phyloP scores from a whole-genome alignment of 1,140 invertebrate species.

The Neocloeon triangulifer region DNA sequence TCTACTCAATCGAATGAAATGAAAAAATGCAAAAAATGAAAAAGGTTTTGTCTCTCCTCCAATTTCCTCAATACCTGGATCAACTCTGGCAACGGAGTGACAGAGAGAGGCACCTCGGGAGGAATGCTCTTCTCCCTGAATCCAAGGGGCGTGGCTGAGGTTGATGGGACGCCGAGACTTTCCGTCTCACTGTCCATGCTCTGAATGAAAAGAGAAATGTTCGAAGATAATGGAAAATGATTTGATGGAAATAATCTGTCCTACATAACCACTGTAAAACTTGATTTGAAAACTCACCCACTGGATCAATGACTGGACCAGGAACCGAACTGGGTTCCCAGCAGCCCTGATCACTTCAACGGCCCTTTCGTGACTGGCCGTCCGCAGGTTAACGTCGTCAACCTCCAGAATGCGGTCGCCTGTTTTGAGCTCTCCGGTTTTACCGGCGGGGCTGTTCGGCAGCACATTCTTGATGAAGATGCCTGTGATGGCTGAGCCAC shows the following conservation, averaged over 20 bases:
- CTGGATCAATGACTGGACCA: constrained; percentile 77
- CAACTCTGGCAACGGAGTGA: constrained; percentile 18
- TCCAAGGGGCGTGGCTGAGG: constrained; percentile 8
- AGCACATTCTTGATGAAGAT: constrained; percentile 98
- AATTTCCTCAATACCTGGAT: constrained; percentile 15
- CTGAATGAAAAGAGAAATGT: constrained; percentile 1
- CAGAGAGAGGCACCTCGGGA: constrained; percentile 11
- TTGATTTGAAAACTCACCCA: constrained; percentile 38
- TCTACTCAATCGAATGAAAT: not conserved
- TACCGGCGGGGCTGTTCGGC: constrained; percentile 81
- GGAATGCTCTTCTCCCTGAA: constrained; percentile 6
- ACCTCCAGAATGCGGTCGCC: constrained; percentile 81
- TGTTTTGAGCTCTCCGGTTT: constrained; percentile 67
- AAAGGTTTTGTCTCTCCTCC: not conserved
- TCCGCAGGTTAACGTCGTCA: constrained; percentile 73
- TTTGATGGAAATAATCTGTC: constrained; percentile 6
- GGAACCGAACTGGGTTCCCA: constrained; percentile 67
- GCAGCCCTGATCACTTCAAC: constrained; percentile 90
- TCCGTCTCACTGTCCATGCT: constrained; percentile 9
- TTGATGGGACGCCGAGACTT: constrained; percentile 9
- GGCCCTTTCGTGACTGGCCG: constrained; percentile 79
- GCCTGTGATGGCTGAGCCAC: constrained; percentile 43
- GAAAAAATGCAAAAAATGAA: not conserved
- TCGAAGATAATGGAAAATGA: no score
- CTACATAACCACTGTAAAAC: constrained; percentile 9